Conservation (phyloP, 2,888 invertebrate genomes). For the Aleiodes alternator region DNA sequence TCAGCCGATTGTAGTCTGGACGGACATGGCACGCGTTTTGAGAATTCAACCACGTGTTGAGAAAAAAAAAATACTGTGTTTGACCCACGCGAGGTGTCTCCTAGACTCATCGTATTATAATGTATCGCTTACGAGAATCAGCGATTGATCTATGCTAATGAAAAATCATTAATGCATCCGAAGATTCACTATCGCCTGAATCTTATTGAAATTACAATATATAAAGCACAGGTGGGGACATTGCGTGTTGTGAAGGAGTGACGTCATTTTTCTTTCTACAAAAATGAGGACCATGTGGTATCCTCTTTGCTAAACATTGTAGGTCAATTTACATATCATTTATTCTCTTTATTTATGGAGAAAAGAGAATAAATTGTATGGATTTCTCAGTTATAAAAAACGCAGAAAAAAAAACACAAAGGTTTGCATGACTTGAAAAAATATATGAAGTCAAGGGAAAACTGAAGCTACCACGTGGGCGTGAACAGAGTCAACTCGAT, state of each 20-base stretch:
- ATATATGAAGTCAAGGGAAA: slow-evolving; percentile 18
- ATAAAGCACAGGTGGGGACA: slow-evolving; percentile 44
- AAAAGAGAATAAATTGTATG: slow-evolving; percentile 26
- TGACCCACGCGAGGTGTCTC: slow-evolving; percentile 46
- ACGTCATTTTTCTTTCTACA: slow-evolving; percentile 20
- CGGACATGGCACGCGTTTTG: slow-evolving; percentile 48
- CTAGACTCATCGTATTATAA: slow-evolving; percentile 44
- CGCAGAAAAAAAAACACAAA: not conserved
- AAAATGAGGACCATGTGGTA: slow-evolving; percentile 27
- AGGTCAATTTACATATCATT: slow-evolving; percentile 31
- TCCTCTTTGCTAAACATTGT: slow-evolving; percentile 25
- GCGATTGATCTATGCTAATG: slow-evolving; percentile 74
- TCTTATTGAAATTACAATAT: slow-evolving; percentile 64
- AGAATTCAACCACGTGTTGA: slow-evolving; percentile 61
- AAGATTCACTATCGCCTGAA: slow-evolving; percentile 63
- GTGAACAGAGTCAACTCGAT: slow-evolving; percentile 42
- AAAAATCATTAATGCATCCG: slow-evolving; percentile 68
- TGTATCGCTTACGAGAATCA: slow-evolving; percentile 60
- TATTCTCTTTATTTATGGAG: slow-evolving; percentile 6
- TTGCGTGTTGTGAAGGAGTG: slow-evolving; percentile 42
- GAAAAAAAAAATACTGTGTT: slow-evolving; percentile 34
- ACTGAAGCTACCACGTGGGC: slow-evolving; percentile 41
- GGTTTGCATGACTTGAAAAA: slow-evolving; percentile 34
- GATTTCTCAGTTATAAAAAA: slow-evolving; percentile 18
- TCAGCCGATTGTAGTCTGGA: not conserved